Base-by-base conservation (phyloP, 2,888 invertebrate genomes). In the Heteropelma amictum region DNA sequence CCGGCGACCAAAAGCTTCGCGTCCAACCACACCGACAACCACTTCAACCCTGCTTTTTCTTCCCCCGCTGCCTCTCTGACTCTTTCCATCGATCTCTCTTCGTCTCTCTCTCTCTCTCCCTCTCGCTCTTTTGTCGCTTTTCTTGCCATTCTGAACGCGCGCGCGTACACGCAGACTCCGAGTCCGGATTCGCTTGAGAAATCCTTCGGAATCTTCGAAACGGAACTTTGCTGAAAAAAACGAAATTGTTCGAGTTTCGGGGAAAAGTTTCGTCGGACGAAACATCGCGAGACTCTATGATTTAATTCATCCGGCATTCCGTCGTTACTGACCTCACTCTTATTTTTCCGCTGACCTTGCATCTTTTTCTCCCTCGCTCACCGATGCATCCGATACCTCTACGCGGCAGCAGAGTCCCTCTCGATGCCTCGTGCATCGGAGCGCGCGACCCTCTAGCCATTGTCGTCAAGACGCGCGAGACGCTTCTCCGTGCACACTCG, bases 91-190 rank as follows among this genome's bases (percentile, higher is more conserved):
- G 77, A 78, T 80, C 51, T 38, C 60, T 60, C 30, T 76, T 70
- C 76, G 80, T 77, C 78, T 80, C 10, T 17, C 47, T 35, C 35
- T 60, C 26, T 35, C 28, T 70, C 65, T 49, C 64, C 58, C 45
- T 47, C 72, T 64, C 45, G 17, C 28, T 33, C 54, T 35, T 58
- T 80, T 61, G 56, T 63, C 72, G 79, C 79, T 78, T 77, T 77
- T 73, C 77, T 80, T 77, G 77, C 79, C 80, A 77, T 73, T n/a
- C n/a, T n/a, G n/a, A n/a, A n/a, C 83, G 84, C 80, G 81, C 84
- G 85, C 85, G 87, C 87, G 86, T 86, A 86, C 85, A 87, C 87
- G 87, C 87, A 87, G 85, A 83, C 86, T 80, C 86, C 83, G 83
- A 84, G 82, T 72, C 76, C 77, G 78, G 77, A 81, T 76, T 81